Evolutionary conservation across 2,888 invertebrate species (phyloP), one percentile per base, ranked within the genome.

Genomic region (Scaptomyza polygonia): DNA sequence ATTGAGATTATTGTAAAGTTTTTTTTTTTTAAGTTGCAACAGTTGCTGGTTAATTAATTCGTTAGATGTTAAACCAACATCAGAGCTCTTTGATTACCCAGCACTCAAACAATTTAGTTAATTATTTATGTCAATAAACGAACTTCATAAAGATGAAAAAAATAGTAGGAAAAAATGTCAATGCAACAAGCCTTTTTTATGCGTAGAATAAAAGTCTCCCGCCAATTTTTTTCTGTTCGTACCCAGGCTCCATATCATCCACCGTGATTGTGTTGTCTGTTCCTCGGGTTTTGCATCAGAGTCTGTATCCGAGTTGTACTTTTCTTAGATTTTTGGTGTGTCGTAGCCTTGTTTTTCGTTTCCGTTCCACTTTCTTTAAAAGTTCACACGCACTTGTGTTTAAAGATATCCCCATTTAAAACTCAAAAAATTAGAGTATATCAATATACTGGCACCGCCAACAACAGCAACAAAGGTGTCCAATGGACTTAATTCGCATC

Each of bases 71-170:
- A 18, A 39, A 25, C 42, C 55, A 56, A 44, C 58, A 65, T 51
- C 43, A 40, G 45, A 47, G 29, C 61, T 43, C 52, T 61, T 42
- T 54, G 48, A 52, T 56, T 64, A 8, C 51, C 18, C 14, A 43
- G 16, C 78, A 68, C 66, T 70, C 61, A 63, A 65, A 52, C 65
- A 74, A 72, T 70, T 70, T 74, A 62, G 68, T 74, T 63, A 79
- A 86, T 86, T 81, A 81, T 82, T 77, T 64, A 77, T 86, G 68
- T 64, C 75, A 72, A 80, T 75, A 78, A 75, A 78, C 77, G 70
- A 75, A 75, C 59, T 66, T 64, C 65, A 39, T 1, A n/a, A n/a
- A 34, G 0, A n/a, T n/a, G n/a, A 6, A 6, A n/a, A n/a, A n/a
- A n/a, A n/a, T n/a, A n/a, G n/a, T n/a, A n/a, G n/a, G n/a, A 34